These are phyloP conservation scores for Chaetophractus vellerosus DNA, from an alignment of 2,797 vertebrate genomes.

Conservation along the genomic window DNA sequence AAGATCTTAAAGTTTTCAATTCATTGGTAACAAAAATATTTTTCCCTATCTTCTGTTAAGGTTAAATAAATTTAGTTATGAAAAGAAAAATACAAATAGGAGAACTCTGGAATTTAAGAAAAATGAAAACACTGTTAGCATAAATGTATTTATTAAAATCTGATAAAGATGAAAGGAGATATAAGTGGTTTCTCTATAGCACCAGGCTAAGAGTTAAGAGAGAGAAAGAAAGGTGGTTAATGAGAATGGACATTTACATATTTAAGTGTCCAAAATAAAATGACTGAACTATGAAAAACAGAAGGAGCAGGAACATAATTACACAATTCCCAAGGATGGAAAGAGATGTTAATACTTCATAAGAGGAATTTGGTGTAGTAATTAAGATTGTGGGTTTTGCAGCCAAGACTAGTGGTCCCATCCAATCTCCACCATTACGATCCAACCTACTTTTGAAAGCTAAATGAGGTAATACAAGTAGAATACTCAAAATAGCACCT, in stretches of 20 bases:
- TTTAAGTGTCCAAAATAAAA: conserved; percentile 49
- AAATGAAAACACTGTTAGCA: conserved; percentile 21
- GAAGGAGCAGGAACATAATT: not conserved
- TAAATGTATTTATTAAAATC: conserved; percentile 54
- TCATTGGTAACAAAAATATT: not conserved
- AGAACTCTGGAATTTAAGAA: conserved; percentile 42
- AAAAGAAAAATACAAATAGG: not conserved
- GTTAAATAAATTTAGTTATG: conserved; percentile 53
- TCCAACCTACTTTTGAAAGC: conserved; percentile 11
- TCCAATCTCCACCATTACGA: not conserved
- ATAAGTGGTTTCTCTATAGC: not conserved
- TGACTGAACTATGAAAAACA: conserved; percentile 4
- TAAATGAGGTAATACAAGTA: conserved; percentile 7
- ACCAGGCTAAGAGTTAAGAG: conserved; percentile 16
- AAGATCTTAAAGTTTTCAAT: conserved; percentile 41
- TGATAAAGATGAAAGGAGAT: not conserved
- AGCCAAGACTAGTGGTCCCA: not conserved
- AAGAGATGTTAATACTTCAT: not conserved
- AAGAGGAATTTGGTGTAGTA: not conserved
- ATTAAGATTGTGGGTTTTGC: not conserved
- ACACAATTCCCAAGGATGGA: not conserved
- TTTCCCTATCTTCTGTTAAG: conserved; percentile 31
- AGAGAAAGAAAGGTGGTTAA: no score
- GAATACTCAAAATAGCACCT: not conserved
- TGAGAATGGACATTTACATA: no score